These are phyloP conservation scores for Acestrorhynchus altus DNA, from an alignment of 2,797 vertebrate species.

Conservation along the genomic window DNA sequence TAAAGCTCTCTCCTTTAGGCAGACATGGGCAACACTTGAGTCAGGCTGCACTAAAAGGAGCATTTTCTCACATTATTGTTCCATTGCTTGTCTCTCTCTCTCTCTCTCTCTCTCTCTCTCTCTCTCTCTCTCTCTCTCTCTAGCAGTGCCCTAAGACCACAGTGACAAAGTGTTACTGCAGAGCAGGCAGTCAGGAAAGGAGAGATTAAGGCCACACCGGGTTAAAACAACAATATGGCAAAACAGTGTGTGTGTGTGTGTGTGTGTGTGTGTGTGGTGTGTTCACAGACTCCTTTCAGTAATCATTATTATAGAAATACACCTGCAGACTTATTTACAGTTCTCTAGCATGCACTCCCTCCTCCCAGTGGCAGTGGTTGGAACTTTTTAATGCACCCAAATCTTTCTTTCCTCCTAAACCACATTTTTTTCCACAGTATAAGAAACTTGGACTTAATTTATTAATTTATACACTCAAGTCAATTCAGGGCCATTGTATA, in stretches of 20 bases:
- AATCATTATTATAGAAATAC: conserved; percentile 16
- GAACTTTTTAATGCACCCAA: too few species aligned
- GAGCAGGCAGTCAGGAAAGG: conserved; percentile 75
- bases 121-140: conserved; percentile 56
- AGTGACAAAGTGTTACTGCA: conserved; percentile 76
- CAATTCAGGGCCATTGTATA: too few species aligned
- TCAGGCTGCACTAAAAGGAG: conserved; percentile 66
- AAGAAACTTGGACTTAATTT: too few species aligned
- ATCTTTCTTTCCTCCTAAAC: too few species aligned
- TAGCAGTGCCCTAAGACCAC: conserved; percentile 59
- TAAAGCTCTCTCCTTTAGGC: conserved; percentile 63
- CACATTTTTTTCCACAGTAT: too few species aligned
- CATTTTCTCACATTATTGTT: conserved; percentile 74
- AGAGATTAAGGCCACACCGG: conserved; percentile 80
- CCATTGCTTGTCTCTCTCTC: conserved; percentile 53
- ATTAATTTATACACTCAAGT: too few species aligned
- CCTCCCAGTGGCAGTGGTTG: conserved; percentile 16
- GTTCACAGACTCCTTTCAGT: conserved; percentile 18
- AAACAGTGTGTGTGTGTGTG: conserved; percentile 56
- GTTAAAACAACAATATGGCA: conserved; percentile 83
- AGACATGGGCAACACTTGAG: conserved; percentile 69
- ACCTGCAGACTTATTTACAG: conserved; percentile 18
- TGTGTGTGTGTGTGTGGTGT: background rate
- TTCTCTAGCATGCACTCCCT: conserved; percentile 17
- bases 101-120: conserved; percentile 59